Conservation (phyloP, 2,888 invertebrate species). For the Omphaloscelis lunosa region DNA sequence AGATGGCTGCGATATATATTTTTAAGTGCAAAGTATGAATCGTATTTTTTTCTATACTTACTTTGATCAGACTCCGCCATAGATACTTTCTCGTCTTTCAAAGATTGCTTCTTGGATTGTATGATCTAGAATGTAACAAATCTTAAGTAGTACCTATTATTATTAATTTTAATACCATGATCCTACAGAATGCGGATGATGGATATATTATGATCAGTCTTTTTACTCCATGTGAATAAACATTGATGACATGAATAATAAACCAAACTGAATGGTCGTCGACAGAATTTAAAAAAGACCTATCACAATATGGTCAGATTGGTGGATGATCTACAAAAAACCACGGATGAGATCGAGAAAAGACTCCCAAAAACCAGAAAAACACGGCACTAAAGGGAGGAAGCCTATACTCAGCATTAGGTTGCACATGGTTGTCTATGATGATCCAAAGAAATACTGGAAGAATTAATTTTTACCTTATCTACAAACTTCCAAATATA, state of each 20-base stretch:
- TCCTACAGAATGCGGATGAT: not conserved
- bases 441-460: not conserved
- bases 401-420: too few species aligned
- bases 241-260: not conserved
- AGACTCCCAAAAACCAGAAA: not conserved
- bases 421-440: not conserved
- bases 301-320: not conserved
- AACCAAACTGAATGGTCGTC: not conserved
- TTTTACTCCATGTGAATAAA: not conserved
- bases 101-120: slow-evolving; percentile 39
- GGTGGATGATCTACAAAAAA: not conserved
- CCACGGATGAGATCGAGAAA: not conserved
- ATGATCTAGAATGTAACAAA: slow-evolving; percentile 47
- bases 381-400: not conserved
- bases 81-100: slow-evolving; percentile 38
- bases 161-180: not conserved
- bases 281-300: not conserved
- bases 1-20: too few species aligned
- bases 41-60: slow-evolving; percentile 19
- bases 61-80: slow-evolving; percentile 47
- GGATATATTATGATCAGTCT: not conserved
- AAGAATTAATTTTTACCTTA: slow-evolving; percentile 39
- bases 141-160: not conserved
- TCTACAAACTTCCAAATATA: slow-evolving; percentile 64
- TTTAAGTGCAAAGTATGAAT: not conserved